Evolutionary conservation across 2,113 vertebrate genomes (phyloP).

Genomic region (Emberiza fucata): DNA sequence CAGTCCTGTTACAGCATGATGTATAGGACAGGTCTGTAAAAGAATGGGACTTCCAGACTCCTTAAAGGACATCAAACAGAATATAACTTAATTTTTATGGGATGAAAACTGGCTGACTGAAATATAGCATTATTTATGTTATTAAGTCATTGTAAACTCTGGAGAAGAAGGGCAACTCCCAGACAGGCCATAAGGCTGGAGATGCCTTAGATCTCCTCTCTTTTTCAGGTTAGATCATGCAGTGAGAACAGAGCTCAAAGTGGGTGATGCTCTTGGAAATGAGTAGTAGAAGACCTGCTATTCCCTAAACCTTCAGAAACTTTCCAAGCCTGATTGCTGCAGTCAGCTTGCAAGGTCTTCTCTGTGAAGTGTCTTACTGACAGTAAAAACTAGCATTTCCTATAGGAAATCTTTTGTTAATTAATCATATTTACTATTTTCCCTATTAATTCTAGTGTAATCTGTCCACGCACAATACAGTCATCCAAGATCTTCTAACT

Average conservation of each 20-base stretch:
- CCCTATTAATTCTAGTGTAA: background rate
- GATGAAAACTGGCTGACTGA: background rate
- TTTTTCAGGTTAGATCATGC: background rate
- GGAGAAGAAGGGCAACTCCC: background rate
- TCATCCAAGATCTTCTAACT: background rate
- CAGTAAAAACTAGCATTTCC: background rate
- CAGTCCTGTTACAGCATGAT: fast-evolving
- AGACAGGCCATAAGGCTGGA: background rate
- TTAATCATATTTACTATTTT: background rate
- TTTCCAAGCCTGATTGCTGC: background rate
- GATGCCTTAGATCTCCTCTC: background rate
- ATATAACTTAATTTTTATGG: background rate
- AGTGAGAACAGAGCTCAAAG: background rate
- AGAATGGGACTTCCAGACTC: background rate
- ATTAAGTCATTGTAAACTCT: background rate
- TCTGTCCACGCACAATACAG: background rate
- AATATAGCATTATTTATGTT: background rate
- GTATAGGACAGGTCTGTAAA: background rate
- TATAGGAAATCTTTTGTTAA: background rate
- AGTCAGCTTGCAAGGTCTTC: background rate
- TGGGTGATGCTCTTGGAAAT: background rate
- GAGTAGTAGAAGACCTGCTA: background rate
- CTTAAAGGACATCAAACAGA: background rate
- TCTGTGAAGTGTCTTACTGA: background rate
- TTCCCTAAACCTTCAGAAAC: background rate